A percentile compares a stretch with the other conserved stretches of the same genome.
phyloP scores from a whole-genome alignment of 2,888 invertebrate genomes.

The Plagodis pulveraria region DNA sequence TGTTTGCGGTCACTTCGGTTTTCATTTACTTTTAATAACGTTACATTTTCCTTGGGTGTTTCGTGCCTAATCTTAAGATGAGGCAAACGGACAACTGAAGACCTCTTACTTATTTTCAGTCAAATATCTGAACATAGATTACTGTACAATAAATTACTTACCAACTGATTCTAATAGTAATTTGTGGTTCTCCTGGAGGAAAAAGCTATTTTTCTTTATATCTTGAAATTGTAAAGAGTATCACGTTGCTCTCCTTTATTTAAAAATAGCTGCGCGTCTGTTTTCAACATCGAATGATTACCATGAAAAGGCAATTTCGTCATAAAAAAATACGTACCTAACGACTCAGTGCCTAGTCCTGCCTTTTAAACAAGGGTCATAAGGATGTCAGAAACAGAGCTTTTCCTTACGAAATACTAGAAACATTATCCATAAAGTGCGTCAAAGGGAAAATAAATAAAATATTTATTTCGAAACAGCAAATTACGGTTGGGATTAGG shows the following conservation, averaged over 20 bases:
- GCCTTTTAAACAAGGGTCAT: too few relatives aligned
- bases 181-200: not conserved
- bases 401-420: constrained; percentile 2
- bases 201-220: not conserved
- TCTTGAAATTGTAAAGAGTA: not conserved
- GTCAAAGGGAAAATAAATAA: constrained; percentile 27
- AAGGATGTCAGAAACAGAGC: not conserved
- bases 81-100: constrained; percentile 1
- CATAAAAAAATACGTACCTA: too few relatives aligned
- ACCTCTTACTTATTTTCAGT: not conserved
- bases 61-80: not conserved
- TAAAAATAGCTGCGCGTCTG: constrained; percentile 13
- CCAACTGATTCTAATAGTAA: not conserved
- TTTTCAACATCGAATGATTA: constrained; percentile 14
- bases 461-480: constrained; percentile 27
- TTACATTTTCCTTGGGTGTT: not conserved
- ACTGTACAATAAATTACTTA: not conserved
- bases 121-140: not conserved
- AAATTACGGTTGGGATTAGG: constrained; percentile 28
- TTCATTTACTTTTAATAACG: constrained; percentile 6
- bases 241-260: constrained; percentile 1
- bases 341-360: too few relatives aligned
- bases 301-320: constrained; percentile 12
- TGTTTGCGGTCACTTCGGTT: constrained; percentile 7
- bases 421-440: constrained; percentile 1